Conservation (phyloP, 2,797 vertebrate species). For the Champsocephalus gunnari region DNA sequence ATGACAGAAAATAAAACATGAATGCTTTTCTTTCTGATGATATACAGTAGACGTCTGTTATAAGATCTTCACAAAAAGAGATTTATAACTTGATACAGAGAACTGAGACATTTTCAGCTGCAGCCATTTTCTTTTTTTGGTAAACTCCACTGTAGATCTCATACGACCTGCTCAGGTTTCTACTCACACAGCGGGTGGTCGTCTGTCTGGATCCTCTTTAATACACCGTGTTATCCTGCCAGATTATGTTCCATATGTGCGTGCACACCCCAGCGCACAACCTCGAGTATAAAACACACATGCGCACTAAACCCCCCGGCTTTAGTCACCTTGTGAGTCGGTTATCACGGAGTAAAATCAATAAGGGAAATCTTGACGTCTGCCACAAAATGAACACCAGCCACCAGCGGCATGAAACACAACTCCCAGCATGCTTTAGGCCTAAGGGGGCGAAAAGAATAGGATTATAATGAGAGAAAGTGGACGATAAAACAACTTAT, state of each 20-base stretch:
- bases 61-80: background rate
- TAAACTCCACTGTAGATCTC: conserved; percentile 28
- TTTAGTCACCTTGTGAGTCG: conserved; percentile 63
- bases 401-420: conserved; percentile 36
- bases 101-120: conserved; percentile 2
- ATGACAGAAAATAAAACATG: too few species aligned
- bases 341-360: conserved; percentile 53
- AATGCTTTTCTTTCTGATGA: too few species aligned
- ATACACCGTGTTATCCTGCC: conserved; percentile 68
- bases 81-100: background rate
- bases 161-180: conserved; percentile 55
- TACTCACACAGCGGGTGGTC: conserved; percentile 70
- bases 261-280: conserved; percentile 46
- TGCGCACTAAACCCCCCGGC: conserved; percentile 49
- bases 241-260: conserved; percentile 70
- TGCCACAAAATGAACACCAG: conserved; percentile 56
- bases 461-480: conserved; percentile 37
- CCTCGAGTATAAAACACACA: conserved; percentile 52
- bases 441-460: conserved; percentile 31
- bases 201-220: conserved; percentile 63
- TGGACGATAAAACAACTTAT: conserved; percentile 9
- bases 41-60: too few species aligned
- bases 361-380: conserved; percentile 45
- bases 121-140: background rate
- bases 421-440: conserved; percentile 29